A percentile compares a stretch with the other conserved stretches of the same genome.
Evolutionary conservation across 2,888 invertebrate genomes (phyloP).

Genomic region (Serripes groenlandicus): DNA sequence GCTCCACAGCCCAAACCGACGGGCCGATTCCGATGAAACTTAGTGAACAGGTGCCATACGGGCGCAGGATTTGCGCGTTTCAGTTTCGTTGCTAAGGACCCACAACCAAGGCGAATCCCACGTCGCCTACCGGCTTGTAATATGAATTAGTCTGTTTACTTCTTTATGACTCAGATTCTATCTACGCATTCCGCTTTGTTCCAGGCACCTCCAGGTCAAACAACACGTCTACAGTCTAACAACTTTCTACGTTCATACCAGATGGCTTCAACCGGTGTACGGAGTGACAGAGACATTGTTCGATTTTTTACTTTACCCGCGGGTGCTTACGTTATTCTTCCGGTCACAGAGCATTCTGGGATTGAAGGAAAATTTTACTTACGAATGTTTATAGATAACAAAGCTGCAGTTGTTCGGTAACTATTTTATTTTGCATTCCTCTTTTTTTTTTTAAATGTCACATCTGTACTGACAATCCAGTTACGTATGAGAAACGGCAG

Average conservation of each 20-base stretch:
- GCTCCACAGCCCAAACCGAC: too few relatives aligned
- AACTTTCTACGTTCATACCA: conserved; percentile 53
- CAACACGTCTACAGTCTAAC: conserved; percentile 55
- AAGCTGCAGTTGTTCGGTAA: conserved; percentile 49
- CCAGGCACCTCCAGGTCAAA: conserved; percentile 56
- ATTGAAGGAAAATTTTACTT: conserved; percentile 67
- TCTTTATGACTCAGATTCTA: neutral
- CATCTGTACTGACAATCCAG: too few relatives aligned
- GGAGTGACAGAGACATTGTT: conserved; percentile 63
- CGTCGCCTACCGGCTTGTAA: too few relatives aligned
- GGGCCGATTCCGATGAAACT: too few relatives aligned
- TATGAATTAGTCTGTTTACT: too few relatives aligned
- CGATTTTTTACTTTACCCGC: conserved; percentile 65
- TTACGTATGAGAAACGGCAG: too few relatives aligned
- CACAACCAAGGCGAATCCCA: too few relatives aligned
- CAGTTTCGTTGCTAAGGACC: too few relatives aligned
- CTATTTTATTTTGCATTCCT: neutral
- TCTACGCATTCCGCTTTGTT: neutral
- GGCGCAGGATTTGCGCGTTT: too few relatives aligned
- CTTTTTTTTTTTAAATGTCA: too few relatives aligned
- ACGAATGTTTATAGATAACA: conserved; percentile 62
- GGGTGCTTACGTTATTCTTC: conserved; percentile 69
- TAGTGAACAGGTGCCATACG: too few relatives aligned
- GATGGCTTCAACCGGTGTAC: conserved; percentile 59
- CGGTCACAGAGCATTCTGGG: conserved; percentile 60